A percentile compares a stretch with the other conserved stretches of the same genome.
Evolutionary conservation across 2,797 vertebrate genomes (phyloP).

Genomic region (Ctenochaetus hawaiiensis): DNA sequence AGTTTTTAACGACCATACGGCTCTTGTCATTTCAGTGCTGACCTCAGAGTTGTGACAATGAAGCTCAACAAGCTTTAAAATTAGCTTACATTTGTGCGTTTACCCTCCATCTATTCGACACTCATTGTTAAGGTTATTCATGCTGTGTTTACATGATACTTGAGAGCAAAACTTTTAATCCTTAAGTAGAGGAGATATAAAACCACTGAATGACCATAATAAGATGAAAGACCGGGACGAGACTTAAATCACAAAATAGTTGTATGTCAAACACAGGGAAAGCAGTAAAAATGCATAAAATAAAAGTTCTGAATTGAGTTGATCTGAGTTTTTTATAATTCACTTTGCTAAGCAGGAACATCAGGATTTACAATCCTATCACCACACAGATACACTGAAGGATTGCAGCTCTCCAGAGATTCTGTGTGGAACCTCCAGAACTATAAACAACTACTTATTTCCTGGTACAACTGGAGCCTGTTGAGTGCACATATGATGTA

Average conservation of each 20-base stretch:
- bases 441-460: background rate
- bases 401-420: background rate
- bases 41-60: too few relatives aligned
- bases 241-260: too few relatives aligned
- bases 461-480: background rate
- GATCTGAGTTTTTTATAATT: background rate
- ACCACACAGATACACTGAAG: background rate
- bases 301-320: background rate
- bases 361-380: background rate
- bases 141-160: background rate
- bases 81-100: too few relatives aligned
- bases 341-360: background rate
- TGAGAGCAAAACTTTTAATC: background rate
- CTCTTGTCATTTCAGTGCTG: too few relatives aligned
- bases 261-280: background rate
- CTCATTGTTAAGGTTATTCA: background rate
- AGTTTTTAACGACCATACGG: background rate
- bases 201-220: conserved; percentile 1
- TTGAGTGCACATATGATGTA: too few relatives aligned
- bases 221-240: background rate
- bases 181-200: background rate
- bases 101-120: background rate
- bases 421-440: background rate
- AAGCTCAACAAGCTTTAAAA: too few relatives aligned
- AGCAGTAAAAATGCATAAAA: background rate